Conservation (phyloP, 2,113 vertebrate genomes). For the Rhipidura dahli region DNA sequence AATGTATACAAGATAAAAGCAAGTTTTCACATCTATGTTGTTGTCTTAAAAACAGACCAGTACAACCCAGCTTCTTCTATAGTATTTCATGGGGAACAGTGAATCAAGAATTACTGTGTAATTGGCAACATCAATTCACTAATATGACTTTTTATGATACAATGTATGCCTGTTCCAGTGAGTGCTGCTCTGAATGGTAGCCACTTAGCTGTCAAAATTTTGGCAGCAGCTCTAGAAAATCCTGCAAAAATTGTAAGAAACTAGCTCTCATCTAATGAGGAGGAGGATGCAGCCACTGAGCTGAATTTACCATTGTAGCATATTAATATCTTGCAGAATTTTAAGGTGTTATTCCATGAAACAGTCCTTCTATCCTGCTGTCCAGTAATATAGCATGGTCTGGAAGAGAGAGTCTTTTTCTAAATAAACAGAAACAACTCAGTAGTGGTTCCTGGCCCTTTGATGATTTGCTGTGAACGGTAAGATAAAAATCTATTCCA, state of each 20-base stretch:
- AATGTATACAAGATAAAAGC: background rate
- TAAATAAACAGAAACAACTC: background rate
- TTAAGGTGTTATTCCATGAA: background rate
- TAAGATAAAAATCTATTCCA: background rate
- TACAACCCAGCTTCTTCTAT: accelerated
- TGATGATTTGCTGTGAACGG: background rate
- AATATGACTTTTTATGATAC: background rate
- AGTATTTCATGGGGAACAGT: background rate
- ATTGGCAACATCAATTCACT: background rate
- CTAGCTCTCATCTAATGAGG: background rate
- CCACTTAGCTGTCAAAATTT: conserved; percentile 8
- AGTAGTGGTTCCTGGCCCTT: background rate
- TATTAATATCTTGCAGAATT: background rate
- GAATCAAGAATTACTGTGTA: background rate
- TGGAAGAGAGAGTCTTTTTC: background rate
- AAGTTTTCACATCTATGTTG: background rate
- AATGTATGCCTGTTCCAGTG: background rate
- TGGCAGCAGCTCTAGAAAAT: background rate
- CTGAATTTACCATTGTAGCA: background rate
- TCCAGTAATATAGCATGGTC: background rate
- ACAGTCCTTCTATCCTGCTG: background rate
- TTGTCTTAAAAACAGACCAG: background rate
- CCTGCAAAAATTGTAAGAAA: background rate
- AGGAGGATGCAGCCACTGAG: background rate
- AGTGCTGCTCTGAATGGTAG: background rate